Conservation (phyloP, 2,797 vertebrate species). For the Acropternis orthonyx region DNA sequence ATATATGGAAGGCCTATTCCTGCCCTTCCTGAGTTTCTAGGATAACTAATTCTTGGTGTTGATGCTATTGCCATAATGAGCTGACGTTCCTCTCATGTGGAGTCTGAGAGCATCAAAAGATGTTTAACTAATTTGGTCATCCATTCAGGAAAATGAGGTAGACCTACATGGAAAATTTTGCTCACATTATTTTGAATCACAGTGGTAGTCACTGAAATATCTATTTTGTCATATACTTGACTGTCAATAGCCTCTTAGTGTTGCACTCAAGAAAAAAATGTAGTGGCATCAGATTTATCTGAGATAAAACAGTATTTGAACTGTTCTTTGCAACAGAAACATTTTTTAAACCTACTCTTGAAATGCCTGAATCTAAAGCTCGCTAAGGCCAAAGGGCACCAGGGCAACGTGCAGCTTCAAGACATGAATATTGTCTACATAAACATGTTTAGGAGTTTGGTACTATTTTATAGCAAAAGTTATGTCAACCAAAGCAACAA, state of each 20-base stretch:
- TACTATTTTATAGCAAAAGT: not conserved
- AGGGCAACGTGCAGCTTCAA: not conserved
- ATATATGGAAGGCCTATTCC: not conserved
- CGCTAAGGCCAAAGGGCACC: not conserved
- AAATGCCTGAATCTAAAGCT: not conserved
- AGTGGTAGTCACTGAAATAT: not conserved
- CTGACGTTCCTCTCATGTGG: not conserved
- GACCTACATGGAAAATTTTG: not conserved
- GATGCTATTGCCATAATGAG: not conserved
- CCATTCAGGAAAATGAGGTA: not conserved
- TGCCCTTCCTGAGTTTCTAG: not conserved
- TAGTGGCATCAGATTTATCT: not conserved
- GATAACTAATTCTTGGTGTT: not conserved
- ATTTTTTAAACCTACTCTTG: not conserved
- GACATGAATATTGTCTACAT: not conserved
- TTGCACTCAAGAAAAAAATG: not conserved
- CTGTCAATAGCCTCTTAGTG: not conserved
- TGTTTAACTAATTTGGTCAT: not conserved
- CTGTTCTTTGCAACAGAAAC: not conserved
- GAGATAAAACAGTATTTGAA: not conserved
- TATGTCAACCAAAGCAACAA: not conserved
- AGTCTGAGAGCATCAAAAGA: not conserved
- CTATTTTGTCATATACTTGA: not conserved
- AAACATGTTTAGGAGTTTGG: not conserved
- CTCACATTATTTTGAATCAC: not conserved